These are phyloP conservation scores for Larimichthys polyactis DNA, from an alignment of 2,113 vertebrate genomes.

Conservation along the genomic window DNA sequence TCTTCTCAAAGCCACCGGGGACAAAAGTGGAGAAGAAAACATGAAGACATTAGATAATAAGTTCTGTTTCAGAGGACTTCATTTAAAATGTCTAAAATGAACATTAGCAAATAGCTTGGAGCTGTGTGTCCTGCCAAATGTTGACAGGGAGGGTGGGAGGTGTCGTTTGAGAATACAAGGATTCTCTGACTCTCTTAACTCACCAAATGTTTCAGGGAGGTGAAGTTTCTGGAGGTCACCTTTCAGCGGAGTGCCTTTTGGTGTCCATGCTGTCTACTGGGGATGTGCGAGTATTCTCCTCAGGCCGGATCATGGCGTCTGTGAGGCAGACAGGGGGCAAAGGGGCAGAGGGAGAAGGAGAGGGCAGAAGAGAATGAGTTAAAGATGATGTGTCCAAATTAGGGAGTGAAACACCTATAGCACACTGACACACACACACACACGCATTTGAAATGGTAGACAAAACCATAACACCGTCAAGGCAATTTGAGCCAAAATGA, in stretches of 20 bases:
- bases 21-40: constrained; percentile 14
- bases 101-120: constrained; percentile 20
- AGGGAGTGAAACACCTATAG: constrained; percentile 53
- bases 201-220: constrained; percentile 76
- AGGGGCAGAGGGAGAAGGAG: constrained; percentile 43
- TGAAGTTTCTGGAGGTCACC: constrained; percentile 78
- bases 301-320: constrained; percentile 67
- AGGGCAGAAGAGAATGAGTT: constrained; percentile 37
- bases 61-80: constrained; percentile 8
- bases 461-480: neutral
- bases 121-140: constrained; percentile 14
- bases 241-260: constrained; percentile 72
- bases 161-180: constrained; percentile 38
- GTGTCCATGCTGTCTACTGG: constrained; percentile 67
- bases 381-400: constrained; percentile 57
- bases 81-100: constrained; percentile 38
- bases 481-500: neutral
- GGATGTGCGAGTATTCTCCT: constrained; percentile 59
- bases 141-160: neutral
- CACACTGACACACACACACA: neutral
- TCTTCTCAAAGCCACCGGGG: neutral
- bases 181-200: constrained; percentile 41
- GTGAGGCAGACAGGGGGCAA: constrained; percentile 54
- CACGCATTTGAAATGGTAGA: constrained; percentile 1
- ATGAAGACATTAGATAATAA: constrained; percentile 1